A percentile compares a stretch with the other conserved stretches of the same genome.
Conservation (phyloP, 2,113 vertebrate genomes). For the Xiphorhynchus elegans region DNA sequence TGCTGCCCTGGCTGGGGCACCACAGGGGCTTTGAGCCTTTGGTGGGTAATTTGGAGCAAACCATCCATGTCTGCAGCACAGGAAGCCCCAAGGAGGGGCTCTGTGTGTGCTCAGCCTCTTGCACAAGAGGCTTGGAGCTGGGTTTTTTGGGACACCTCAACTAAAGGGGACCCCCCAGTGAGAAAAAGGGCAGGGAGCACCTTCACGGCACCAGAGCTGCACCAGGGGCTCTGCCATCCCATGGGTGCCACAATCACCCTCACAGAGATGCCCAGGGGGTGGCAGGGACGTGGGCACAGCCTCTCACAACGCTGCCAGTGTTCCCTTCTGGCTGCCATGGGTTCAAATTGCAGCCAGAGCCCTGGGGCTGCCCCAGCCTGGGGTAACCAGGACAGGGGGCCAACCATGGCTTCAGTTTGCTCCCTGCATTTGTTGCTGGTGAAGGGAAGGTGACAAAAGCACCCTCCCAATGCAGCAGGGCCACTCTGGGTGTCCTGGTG, state of each 20-base stretch:
- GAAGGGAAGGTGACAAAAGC: background rate
- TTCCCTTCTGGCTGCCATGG: rapidly evolving
- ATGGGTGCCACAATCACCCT: background rate
- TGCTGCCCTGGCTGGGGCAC: background rate
- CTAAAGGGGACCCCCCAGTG: background rate
- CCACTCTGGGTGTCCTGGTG: background rate
- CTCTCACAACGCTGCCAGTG: background rate
- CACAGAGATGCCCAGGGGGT: background rate
- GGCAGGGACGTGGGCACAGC: background rate
- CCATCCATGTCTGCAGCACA: background rate
- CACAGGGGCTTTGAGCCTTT: background rate
- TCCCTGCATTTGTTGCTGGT: background rate
- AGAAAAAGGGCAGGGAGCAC: background rate
- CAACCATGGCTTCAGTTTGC: background rate
- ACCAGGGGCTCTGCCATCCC: background rate
- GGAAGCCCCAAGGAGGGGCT: background rate
- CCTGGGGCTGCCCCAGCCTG: background rate
- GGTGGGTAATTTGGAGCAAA: background rate
- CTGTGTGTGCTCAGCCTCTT: background rate
- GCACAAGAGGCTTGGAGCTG: background rate
- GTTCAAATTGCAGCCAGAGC: background rate
- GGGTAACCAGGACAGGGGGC: background rate
- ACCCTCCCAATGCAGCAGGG: background rate
- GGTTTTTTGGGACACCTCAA: background rate
- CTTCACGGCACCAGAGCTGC: background rate